Conservation (phyloP, 2,888 invertebrate species). For the Amphipoea oculea region DNA sequence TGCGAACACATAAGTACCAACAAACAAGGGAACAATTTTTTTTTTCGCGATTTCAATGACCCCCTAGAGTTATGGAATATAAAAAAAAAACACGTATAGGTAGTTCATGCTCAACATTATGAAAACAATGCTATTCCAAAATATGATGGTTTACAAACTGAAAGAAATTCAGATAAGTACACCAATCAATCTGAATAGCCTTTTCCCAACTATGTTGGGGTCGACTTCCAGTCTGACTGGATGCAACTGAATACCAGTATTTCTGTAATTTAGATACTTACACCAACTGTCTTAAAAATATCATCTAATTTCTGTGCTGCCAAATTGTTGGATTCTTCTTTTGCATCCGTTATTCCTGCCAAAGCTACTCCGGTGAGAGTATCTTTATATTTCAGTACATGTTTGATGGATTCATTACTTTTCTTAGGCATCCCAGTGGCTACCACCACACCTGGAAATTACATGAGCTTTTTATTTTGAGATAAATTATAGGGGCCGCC, state of each 20-base stretch:
- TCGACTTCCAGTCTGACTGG: neutral
- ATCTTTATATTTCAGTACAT: slow-evolving; percentile 89
- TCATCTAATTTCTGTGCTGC: slow-evolving; percentile 88
- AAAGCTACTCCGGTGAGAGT: slow-evolving; percentile 93
- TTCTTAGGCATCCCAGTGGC: slow-evolving; percentile 93
- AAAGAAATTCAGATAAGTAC: neutral
- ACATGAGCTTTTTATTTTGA: neutral
- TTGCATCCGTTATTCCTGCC: slow-evolving; percentile 95
- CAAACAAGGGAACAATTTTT: no score
- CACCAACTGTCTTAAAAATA: slow-evolving; percentile 92
- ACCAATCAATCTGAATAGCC: neutral
- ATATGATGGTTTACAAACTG: neutral
- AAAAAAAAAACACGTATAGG: no score
- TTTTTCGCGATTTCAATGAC: no score
- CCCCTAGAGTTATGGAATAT: no score
- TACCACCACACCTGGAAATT: slow-evolving; percentile 92
- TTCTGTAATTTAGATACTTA: slow-evolving; percentile 78
- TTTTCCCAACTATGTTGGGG: neutral
- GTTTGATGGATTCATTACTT: slow-evolving; percentile 92
- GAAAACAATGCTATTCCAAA: neutral
- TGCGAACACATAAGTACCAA: no score
- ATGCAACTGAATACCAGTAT: neutral
- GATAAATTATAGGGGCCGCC: neutral
- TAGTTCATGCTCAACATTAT: neutral
- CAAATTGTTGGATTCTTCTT: slow-evolving; percentile 89